Percentiles rank a stretch among this genome's conserved stretches.
phyloP scores from a whole-genome alignment of 2,797 vertebrate genomes.

The Premnoplex brunnescens region DNA sequence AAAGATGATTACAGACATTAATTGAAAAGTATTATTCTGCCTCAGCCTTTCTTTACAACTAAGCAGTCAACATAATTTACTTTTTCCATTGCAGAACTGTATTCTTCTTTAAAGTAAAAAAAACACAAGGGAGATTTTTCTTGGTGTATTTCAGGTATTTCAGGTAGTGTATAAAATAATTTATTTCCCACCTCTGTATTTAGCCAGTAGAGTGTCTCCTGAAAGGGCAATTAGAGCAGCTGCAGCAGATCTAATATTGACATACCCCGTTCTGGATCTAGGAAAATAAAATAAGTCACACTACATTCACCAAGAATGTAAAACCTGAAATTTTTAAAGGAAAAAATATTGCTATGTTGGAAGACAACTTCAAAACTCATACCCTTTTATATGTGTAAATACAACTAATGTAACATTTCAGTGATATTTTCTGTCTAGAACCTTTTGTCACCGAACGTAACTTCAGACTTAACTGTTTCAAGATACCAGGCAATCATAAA shows the following conservation, averaged over 20 bases:
- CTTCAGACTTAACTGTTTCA: neutral
- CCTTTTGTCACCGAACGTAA: neutral
- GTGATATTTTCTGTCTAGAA: neutral
- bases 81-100: neutral
- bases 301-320: neutral
- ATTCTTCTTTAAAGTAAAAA: neutral
- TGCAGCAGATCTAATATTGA: slow-evolving; percentile 73
- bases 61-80: neutral
- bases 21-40: neutral
- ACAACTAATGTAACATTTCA: neutral
- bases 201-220: slow-evolving; percentile 78
- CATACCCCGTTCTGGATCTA: slow-evolving; percentile 68
- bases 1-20: neutral
- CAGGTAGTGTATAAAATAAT: neutral
- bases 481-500: neutral
- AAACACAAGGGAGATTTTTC: neutral
- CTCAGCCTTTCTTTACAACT: neutral
- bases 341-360: neutral
- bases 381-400: neutral
- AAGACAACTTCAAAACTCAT: neutral
- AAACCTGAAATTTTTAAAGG: neutral
- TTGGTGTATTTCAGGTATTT: neutral
- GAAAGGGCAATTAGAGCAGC: slow-evolving; percentile 80
- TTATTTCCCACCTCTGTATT: slow-evolving; percentile 79
- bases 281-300: neutral